phyloP scores from a whole-genome alignment of 2,113 vertebrate genomes.

The Cheirogaleus medius region DNA sequence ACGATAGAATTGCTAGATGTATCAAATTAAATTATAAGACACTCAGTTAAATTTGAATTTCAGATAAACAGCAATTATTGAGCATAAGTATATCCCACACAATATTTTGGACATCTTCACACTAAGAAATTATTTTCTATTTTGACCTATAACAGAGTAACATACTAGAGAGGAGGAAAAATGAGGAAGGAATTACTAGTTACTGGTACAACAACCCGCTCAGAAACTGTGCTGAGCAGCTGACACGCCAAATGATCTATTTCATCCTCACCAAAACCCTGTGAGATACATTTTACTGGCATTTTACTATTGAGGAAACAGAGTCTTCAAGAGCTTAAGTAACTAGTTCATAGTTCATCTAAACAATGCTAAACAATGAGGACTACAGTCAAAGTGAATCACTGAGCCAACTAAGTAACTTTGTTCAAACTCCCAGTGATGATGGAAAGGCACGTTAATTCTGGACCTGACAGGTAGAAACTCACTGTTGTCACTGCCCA shows the following conservation, averaged over 20 bases:
- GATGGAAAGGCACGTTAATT: neutral
- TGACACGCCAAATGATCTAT: neutral
- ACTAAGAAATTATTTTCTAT: neutral
- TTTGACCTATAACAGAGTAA: neutral
- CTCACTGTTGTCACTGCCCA: neutral
- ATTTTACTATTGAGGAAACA: neutral
- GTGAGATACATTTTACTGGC: neutral
- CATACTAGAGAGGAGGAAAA: neutral
- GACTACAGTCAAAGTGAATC: neutral
- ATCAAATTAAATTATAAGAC: neutral
- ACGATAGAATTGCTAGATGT: neutral
- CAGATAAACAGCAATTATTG: neutral
- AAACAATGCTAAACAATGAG: neutral
- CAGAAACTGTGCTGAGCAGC: neutral
- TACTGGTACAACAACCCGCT: neutral
- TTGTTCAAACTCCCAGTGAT: neutral
- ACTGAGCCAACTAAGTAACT: neutral
- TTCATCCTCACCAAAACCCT: neutral
- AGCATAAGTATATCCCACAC: neutral
- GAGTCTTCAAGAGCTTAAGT: neutral
- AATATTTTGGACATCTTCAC: neutral
- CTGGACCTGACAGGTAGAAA: neutral
- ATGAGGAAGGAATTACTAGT: neutral
- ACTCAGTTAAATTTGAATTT: neutral
- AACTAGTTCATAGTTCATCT: neutral